Conservation (phyloP, 2,797 vertebrate genomes). For the Sebastes cheni region DNA sequence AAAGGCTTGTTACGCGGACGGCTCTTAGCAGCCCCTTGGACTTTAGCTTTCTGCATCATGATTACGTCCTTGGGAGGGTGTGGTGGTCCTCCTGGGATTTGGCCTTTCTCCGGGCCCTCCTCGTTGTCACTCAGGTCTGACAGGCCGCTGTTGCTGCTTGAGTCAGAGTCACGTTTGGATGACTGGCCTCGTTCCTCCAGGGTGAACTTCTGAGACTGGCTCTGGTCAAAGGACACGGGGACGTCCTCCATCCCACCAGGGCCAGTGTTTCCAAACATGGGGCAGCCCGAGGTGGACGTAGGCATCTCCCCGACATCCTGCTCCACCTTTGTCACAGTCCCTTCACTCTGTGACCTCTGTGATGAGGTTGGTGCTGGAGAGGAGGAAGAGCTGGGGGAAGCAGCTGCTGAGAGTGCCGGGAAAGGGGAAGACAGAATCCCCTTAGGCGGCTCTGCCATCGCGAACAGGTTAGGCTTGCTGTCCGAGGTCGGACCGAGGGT, state of each 20-base stretch:
- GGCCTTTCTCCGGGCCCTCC: conserved; percentile 88
- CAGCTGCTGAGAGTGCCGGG: conserved; percentile 69
- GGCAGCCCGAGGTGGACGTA: conserved; percentile 77
- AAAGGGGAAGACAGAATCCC: conserved; percentile 86
- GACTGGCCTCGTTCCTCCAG: conserved; percentile 92
- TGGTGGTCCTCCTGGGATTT: conserved; percentile 84
- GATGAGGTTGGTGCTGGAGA: conserved; percentile 69
- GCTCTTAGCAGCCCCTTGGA: conserved; percentile 87
- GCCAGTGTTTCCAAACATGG: conserved; percentile 75
- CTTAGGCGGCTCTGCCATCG: conserved; percentile 92
- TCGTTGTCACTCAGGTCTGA: conserved; percentile 97
- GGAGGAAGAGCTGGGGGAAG: conserved; percentile 72
- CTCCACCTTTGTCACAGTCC: conserved; percentile 83
- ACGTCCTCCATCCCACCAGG: conserved; percentile 76
- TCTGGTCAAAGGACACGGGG: conserved; percentile 87
- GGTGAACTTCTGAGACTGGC: conserved; percentile 91
- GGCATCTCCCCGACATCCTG: conserved; percentile 81
- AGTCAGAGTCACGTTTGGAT: conserved; percentile 94
- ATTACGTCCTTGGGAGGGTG: conserved; percentile 79
- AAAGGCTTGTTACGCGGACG: conserved; percentile 93
- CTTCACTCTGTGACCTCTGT: conserved; percentile 83
- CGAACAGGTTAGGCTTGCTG: conserved; percentile 92
- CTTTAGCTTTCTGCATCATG: conserved; percentile 89
- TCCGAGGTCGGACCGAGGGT: conserved; percentile 71
- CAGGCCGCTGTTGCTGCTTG: conserved; percentile 96